phyloP scores from a whole-genome alignment of 2,888 invertebrate species.

The Ormyrus thymus region DNA sequence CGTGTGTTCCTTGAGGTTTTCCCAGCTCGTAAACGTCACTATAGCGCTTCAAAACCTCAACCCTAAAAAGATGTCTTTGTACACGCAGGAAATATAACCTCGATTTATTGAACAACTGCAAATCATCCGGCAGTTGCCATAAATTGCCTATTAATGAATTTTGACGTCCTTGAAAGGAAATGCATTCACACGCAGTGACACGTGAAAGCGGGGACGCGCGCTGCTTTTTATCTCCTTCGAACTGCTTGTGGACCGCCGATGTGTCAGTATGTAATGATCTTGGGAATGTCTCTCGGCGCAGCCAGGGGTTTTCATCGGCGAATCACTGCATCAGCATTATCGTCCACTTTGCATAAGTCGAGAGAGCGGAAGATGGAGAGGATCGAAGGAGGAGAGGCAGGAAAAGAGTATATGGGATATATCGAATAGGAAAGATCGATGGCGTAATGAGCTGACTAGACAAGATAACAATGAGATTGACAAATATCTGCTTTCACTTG shows the following conservation, averaged over 20 bases:
- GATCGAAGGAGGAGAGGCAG: not conserved
- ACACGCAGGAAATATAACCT: too few species aligned
- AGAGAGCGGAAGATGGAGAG: not conserved
- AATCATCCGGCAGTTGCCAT: slow-evolving; percentile 22
- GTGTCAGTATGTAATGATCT: not conserved
- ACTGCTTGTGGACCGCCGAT: slow-evolving; percentile 31
- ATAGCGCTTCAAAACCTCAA: too few species aligned
- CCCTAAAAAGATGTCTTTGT: too few species aligned
- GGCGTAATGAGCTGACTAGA: slow-evolving; percentile 19
- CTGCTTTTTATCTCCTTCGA: slow-evolving; percentile 38
- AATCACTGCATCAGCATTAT: slow-evolving; percentile 48
- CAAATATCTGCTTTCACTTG: not conserved
- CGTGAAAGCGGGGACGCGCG: slow-evolving; percentile 3
- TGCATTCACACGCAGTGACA: too few species aligned
- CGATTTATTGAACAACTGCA: not conserved
- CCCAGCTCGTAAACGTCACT: too few species aligned
- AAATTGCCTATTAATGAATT: slow-evolving; percentile 40
- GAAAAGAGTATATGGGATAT: not conserved
- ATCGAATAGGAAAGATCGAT: slow-evolving; percentile 7
- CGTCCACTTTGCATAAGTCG: slow-evolving; percentile 42
- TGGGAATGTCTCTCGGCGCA: slow-evolving; percentile 16
- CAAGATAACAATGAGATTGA: not conserved
- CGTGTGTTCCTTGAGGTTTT: too few species aligned
- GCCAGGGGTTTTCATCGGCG: slow-evolving; percentile 36
- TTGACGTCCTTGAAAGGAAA: not conserved